Percentiles rank a stretch among this genome's conserved stretches.
Evolutionary conservation across 1,140 invertebrate species (phyloP).

Genomic region (Philopotamus ludificatus): DNA sequence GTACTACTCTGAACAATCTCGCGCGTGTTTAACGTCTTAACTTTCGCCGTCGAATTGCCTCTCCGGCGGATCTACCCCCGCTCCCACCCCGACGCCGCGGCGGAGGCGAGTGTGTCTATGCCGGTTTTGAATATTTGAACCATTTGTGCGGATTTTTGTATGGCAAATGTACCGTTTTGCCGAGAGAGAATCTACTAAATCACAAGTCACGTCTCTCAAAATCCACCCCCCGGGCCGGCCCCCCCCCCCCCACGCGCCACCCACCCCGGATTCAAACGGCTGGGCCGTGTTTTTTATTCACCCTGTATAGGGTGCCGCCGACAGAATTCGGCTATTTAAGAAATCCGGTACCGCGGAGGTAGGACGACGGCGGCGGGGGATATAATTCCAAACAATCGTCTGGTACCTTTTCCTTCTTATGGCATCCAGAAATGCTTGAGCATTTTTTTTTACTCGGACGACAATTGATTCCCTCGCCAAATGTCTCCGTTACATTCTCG

Average conservation of each 20-base stretch:
- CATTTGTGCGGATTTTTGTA: not conserved
- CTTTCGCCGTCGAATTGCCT: not conserved
- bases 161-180: not conserved
- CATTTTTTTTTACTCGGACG: no score
- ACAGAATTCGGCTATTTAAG: not conserved
- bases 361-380: no score
- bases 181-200: constrained; percentile 14
- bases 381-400: no score
- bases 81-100: not conserved
- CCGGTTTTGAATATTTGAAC: not conserved
- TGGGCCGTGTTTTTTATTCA: constrained; percentile 14
- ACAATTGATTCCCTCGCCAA: no score
- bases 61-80: not conserved
- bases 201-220: constrained; percentile 19
- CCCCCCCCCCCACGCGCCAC: no score
- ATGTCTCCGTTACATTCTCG: no score
- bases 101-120: not conserved
- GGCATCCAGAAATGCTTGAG: no score
- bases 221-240: no score
- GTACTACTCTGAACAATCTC: not conserved
- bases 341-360: no score
- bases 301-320: not conserved
- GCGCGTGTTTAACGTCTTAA: not conserved
- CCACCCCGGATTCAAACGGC: constrained; percentile 12
- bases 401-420: no score